phyloP scores from a whole-genome alignment of 2,888 invertebrate species.

The Lutraria lutraria region DNA sequence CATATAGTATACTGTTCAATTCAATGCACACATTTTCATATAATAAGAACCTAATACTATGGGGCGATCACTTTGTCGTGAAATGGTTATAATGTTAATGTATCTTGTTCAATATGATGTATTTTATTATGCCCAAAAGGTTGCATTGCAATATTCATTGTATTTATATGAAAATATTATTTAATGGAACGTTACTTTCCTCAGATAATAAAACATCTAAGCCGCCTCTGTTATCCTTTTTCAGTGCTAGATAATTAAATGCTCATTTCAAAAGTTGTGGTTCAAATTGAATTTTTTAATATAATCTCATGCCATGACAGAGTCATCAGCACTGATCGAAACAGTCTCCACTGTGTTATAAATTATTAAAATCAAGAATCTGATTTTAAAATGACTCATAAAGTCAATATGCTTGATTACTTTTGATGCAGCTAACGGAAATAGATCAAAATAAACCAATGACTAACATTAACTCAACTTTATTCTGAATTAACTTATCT shows the following conservation, averaged over 20 bases:
- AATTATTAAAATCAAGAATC: no score
- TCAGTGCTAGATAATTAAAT: not conserved
- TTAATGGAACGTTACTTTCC: not conserved
- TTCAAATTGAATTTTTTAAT: constrained; percentile 6
- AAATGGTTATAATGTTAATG: not conserved
- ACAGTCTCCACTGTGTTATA: not conserved
- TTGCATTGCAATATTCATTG: not conserved
- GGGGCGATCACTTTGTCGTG: not conserved
- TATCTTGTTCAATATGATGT: constrained; percentile 6
- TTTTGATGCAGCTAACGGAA: not conserved
- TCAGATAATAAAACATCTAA: not conserved
- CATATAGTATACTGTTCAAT: not conserved
- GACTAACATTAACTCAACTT: constrained; percentile 4
- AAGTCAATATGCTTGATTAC: constrained; percentile 19
- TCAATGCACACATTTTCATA: not conserved
- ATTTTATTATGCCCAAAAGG: constrained; percentile 1
- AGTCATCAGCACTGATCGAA: not conserved
- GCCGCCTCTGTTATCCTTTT: not conserved
- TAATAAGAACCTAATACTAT: not conserved
- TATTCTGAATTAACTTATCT: not conserved
- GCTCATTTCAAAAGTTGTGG: not conserved
- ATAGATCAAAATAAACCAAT: not conserved
- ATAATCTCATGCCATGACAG: not conserved
- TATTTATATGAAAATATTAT: not conserved
- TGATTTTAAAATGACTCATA: constrained; percentile 11